Conservation (phyloP, 2,113 vertebrate genomes). For the Edolisoma coerulescens region DNA sequence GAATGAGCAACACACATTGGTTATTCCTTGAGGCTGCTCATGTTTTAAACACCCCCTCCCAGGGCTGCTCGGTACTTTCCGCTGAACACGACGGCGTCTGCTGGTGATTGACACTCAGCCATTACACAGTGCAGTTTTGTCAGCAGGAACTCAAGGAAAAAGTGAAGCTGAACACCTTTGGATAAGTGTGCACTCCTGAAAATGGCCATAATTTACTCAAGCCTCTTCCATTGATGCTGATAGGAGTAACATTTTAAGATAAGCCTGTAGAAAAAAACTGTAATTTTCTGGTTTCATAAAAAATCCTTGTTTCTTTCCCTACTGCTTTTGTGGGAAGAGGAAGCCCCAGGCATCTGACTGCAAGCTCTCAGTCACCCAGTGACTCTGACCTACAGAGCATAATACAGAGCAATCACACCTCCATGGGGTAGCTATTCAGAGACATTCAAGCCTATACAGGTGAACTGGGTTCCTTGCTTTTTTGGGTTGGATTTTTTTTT, state of each 20-base stretch:
- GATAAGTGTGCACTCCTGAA: slow-evolving; percentile 51
- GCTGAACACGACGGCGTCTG: rapidly evolving
- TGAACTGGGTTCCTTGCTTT: slow-evolving; percentile 8
- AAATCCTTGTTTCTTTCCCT: slow-evolving; percentile 20
- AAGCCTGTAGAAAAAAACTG: slow-evolving; percentile 42
- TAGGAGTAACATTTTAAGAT: slow-evolving; percentile 57
- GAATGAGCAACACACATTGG: not conserved
- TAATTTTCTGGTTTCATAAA: slow-evolving; percentile 44
- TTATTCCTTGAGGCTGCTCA: not conserved
- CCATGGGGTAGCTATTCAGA: slow-evolving; percentile 34
- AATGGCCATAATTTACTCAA: slow-evolving; percentile 64
- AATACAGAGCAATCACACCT: slow-evolving; percentile 52
- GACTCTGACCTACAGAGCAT: slow-evolving; percentile 27
- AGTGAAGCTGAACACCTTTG: slow-evolving; percentile 47
- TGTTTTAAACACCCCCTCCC: not conserved
- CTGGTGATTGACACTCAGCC: slow-evolving; percentile 44
- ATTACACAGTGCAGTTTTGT: slow-evolving; percentile 32
- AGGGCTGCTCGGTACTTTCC: not conserved
- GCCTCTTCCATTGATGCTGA: slow-evolving; percentile 45
- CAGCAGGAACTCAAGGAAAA: slow-evolving; percentile 47
- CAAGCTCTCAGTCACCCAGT: slow-evolving; percentile 47
- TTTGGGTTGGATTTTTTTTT: not conserved
- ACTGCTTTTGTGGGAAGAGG: slow-evolving; percentile 48
- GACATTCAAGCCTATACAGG: not conserved
- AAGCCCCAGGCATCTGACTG: slow-evolving; percentile 47